Evolutionary conservation across 2,113 vertebrate species (phyloP).

Genomic region (Sturnira hondurensis): DNA sequence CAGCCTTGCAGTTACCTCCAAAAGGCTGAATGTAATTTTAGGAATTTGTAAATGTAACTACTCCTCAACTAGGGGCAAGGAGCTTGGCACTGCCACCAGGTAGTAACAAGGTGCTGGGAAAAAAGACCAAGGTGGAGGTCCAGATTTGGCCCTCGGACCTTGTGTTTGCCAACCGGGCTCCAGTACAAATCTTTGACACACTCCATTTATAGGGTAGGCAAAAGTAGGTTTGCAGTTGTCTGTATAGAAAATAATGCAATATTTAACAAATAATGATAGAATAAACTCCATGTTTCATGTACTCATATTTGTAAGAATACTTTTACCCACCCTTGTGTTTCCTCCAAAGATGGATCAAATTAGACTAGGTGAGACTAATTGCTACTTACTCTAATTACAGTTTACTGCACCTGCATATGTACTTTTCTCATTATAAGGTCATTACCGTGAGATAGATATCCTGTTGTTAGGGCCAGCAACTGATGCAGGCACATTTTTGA

Average conservation of each 20-base stretch:
- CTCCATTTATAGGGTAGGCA: background rate
- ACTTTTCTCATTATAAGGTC: background rate
- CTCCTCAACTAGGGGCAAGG: no score
- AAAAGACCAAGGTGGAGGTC: no score
- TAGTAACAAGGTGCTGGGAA: no score
- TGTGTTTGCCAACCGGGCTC: background rate
- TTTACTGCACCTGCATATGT: background rate
- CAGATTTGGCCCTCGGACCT: rapidly evolving
- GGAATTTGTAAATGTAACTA: no score
- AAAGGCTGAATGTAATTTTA: no score
- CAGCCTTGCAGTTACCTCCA: no score
- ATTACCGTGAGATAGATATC: background rate
- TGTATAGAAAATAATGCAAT: background rate
- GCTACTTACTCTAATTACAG: background rate
- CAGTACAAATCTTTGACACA: background rate
- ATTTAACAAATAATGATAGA: background rate
- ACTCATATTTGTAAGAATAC: background rate
- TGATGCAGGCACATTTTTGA: background rate
- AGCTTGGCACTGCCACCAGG: no score
- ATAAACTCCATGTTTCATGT: background rate
- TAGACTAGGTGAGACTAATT: background rate
- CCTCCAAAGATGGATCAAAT: background rate
- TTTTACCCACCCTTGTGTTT: background rate
- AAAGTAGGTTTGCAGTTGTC: background rate
- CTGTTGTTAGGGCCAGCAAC: background rate